A percentile compares a stretch with the other conserved stretches of the same genome.
Evolutionary conservation across 2,113 vertebrate species (phyloP).

Genomic region (Arvicanthis niloticus): DNA sequence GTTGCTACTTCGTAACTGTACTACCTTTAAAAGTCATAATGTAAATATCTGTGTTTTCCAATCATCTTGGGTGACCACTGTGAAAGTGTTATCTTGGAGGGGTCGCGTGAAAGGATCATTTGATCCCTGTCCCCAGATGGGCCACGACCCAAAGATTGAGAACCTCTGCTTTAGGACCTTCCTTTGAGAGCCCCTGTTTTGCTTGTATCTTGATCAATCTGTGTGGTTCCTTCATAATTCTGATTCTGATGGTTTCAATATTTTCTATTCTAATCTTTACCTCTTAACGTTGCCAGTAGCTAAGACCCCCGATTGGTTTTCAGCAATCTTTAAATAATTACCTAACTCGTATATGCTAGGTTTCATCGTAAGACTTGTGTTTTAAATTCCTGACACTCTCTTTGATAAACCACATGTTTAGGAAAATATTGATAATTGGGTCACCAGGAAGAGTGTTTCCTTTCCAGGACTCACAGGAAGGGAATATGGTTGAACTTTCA

Average conservation of each 20-base stretch:
- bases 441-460: not conserved
- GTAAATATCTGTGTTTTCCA: too few species aligned
- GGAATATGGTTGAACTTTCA: not conserved
- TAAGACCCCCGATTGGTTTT: not conserved
- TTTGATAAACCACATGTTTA: not conserved
- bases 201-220: not conserved
- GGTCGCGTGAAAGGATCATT: too few species aligned
- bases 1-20: too few species aligned
- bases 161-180: not conserved
- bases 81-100: too few species aligned
- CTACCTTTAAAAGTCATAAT: too few species aligned
- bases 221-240: not conserved
- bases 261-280: not conserved
- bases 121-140: rapidly evolving
- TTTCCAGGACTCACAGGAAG: not conserved
- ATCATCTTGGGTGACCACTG: too few species aligned
- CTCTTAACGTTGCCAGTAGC: not conserved
- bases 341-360: not conserved
- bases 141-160: too few species aligned
- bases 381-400: conserved; percentile 19
- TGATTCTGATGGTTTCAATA: not conserved
- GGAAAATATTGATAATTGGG: conserved; percentile 1
- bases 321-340: not conserved
- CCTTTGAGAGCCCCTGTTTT: not conserved
- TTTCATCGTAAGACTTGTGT: not conserved